Percentiles rank a stretch among this genome's conserved stretches.
Evolutionary conservation across 2,888 invertebrate species (phyloP).

Genomic region (Hydroisotoma schaefferi): DNA sequence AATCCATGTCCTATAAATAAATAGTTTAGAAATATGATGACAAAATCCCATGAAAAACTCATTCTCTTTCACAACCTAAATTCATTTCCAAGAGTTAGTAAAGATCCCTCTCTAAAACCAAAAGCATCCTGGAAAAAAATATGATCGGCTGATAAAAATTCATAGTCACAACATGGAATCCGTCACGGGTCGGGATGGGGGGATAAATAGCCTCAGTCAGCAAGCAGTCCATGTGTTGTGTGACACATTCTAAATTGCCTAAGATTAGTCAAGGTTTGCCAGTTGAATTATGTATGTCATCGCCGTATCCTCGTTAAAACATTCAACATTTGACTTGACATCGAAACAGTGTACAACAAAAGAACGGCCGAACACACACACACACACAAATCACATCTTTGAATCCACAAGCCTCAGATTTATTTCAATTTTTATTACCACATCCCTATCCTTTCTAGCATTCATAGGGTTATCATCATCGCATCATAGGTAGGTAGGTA

Average conservation of each 20-base stretch:
- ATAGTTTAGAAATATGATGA: not conserved
- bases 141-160: conserved; percentile 11
- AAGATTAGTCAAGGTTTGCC: conserved; percentile 10
- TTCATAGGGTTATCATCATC: too few species aligned
- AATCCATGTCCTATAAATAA: not conserved
- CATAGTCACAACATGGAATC: conserved; percentile 1
- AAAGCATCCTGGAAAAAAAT: too few species aligned
- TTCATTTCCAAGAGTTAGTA: not conserved
- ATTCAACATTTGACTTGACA: too few species aligned
- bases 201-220: not conserved
- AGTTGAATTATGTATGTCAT: conserved; percentile 5
- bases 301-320: not conserved
- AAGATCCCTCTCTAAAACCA: too few species aligned
- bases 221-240: not conserved
- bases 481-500: too few species aligned
- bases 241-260: conserved; percentile 4
- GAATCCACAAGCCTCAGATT: too few species aligned
- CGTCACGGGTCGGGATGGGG: not conserved
- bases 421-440: too few species aligned
- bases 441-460: too few species aligned
- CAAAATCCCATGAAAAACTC: not conserved
- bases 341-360: too few species aligned
- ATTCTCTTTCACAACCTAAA: not conserved
- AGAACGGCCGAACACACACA: not conserved
- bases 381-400: not conserved